Conservation (phyloP, 1,140 invertebrate species). For the Drosophila miranda region DNA sequence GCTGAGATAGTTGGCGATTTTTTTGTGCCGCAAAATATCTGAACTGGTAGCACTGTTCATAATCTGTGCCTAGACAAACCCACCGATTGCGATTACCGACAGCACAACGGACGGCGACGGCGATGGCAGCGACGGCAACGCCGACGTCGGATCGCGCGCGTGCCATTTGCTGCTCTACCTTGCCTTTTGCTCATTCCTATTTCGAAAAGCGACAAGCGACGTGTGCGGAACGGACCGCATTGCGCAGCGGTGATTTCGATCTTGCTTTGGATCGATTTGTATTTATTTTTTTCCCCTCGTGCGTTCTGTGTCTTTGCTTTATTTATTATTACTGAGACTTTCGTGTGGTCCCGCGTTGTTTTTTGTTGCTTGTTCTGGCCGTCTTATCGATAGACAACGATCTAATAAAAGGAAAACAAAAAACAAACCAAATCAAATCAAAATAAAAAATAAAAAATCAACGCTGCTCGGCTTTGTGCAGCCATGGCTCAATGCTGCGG, state of each 20-base stretch:
- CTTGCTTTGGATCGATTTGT: constrained; percentile 43
- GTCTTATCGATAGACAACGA: not conserved
- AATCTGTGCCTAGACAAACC: constrained; percentile 58
- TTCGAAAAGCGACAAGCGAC: constrained; percentile 59
- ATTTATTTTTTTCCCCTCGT: constrained; percentile 4
- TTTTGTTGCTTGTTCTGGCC: constrained; percentile 14
- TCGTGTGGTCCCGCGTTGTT: too few species aligned
- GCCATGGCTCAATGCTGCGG: constrained; percentile 63
- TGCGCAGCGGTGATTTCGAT: constrained; percentile 46
- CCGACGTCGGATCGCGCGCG: constrained; percentile 60
- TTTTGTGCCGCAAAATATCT: too few species aligned
- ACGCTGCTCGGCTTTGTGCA: not conserved
- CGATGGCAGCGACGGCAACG: not conserved
- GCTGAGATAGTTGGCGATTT: too few species aligned
- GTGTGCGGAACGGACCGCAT: constrained; percentile 64
- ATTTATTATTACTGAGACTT: too few species aligned
- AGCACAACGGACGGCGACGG: constrained; percentile 1
- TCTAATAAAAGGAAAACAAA: not conserved
- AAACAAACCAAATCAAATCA: not conserved
- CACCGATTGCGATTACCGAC: constrained; percentile 26
- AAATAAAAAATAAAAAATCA: not conserved
- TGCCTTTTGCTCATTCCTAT: constrained; percentile 69
- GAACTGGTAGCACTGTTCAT: constrained; percentile 31
- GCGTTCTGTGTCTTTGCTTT: too few species aligned
- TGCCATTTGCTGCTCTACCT: constrained; percentile 49